Evolutionary conservation across 2,888 invertebrate genomes (phyloP), one percentile per base, ranked within the genome.

Genomic region (Sminthurinus aureus): DNA sequence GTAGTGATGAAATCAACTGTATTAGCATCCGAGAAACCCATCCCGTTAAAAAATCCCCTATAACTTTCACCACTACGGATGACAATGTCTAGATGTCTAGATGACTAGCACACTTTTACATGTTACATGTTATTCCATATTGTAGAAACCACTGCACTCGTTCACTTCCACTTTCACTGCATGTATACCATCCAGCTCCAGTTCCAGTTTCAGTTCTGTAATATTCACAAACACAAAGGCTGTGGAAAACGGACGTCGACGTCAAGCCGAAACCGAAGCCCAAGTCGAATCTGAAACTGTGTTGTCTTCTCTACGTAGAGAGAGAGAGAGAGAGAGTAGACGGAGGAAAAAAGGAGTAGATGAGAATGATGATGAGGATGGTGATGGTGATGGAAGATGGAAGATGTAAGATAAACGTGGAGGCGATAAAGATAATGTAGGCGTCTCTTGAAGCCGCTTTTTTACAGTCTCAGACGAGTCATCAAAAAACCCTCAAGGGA

Each of bases 401-500:
- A 79, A 52, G 52, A 52, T 24, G 38, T 51, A 52, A 24, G 69
- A 69, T 67, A n/a, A 13, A 38, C 64, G n/a, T 51, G 38, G 50
- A 50, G 71, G n/a, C 22, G 71, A 79, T 81, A 73, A 73, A 80
- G 80, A 80, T 80, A 80, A 71, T 80, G 71, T 71, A 71, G 80
- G 80, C 80, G 71, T 80, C 80, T 73, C 52, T 71, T n/a, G 71
- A 71, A 71, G 80, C 22, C 71, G 38, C 38, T 50, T 69, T 79
- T 80, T 38, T 50, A 67, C 24, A 18, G 79, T 79, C 79, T 79
- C 79, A 67, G 79, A 79, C 79, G 79, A 67, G 51, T 80, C 80
- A 80, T 80, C 24, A 80, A 80, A 80, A 22, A 52, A 22, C 22
- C 52, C 73, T 52, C 80, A n/a, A 24, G 78, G 80, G 80, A 79